Evolutionary conservation across 2,888 invertebrate species (phyloP), one percentile per base, ranked within the genome.

Genomic region (Caenorhabditis plicata): DNA sequence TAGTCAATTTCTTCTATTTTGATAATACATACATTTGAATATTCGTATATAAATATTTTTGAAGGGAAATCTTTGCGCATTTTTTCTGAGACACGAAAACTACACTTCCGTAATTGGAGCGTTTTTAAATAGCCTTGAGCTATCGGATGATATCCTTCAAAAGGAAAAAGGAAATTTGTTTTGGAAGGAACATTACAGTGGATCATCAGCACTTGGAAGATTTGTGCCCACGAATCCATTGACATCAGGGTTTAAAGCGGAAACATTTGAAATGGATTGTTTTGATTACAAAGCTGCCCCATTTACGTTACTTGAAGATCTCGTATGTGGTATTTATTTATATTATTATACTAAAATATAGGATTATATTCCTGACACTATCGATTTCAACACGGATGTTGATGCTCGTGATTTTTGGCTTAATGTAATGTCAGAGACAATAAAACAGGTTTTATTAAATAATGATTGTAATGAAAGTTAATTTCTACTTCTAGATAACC

Each of bases 391-490:
- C 58, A 86, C 87, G 74, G 92, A 95, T 82, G 85, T 86, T 67
- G 89, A 90, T 81, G 94, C 93, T 13, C 87, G 87, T 64, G 84
- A 86, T 41, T 95, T 94, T 83, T 96, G 95, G 95, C 86, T 95
- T 40, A 87, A 88, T 64, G 92, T 92, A 82, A 90, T 95, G 81
- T 89, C 90, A 81, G 88, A 83, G 19, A 88, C 91, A 73, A 88
- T 90, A 15, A 88, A 19, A 15, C 20, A 22, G 36, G 36, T 36
- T 9, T 20, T n/a, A n/a, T n/a, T n/a, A n/a, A n/a, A n/a, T n/a
- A n/a, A n/a, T n/a, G n/a, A n/a, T n/a, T n/a, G n/a, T n/a, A n/a
- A n/a, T n/a, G n/a, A n/a, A n/a, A n/a, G n/a, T n/a, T n/a, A n/a
- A n/a, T n/a, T n/a, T n/a, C n/a, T n/a, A n/a, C n/a, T n/a, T n/a